Conservation (phyloP, 1,140 invertebrate species). For the Belonocnema kinseyi region DNA sequence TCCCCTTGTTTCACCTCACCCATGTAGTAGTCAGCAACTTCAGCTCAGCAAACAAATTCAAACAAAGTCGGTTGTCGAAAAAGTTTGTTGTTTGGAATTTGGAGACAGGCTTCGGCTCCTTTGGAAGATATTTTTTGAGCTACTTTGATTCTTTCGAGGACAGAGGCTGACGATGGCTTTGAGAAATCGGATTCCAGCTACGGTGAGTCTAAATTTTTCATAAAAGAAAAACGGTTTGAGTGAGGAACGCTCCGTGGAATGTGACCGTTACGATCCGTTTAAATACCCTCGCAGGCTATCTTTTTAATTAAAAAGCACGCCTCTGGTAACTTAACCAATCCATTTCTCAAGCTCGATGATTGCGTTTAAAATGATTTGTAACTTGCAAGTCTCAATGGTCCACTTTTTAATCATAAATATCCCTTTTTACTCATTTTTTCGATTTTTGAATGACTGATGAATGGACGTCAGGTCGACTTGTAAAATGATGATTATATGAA, state of each 20-base stretch:
- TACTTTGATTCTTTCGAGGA: background rate
- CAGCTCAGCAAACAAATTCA: conserved; percentile 12
- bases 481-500: no score
- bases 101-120: background rate
- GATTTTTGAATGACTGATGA: no score
- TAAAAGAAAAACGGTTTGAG: conserved; percentile 27
- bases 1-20: background rate
- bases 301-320: conserved; percentile 36
- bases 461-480: no score
- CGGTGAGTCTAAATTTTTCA: conserved; percentile 56
- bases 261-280: conserved; percentile 32
- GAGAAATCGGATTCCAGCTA: conserved; percentile 58
- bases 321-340: conserved; percentile 13
- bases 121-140: background rate
- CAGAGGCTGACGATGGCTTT: conserved; percentile 59
- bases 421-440: no score
- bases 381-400: no score
- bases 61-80: conserved; percentile 3
- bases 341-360: background rate
- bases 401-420: no score
- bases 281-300: conserved; percentile 34
- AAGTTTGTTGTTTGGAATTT: conserved; percentile 9
- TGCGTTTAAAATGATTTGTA: no score
- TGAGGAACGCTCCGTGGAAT: background rate
- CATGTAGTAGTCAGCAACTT: background rate